These are phyloP conservation scores for Noctua janthina DNA, from an alignment of 2,888 invertebrate species.

Conservation along the genomic window DNA sequence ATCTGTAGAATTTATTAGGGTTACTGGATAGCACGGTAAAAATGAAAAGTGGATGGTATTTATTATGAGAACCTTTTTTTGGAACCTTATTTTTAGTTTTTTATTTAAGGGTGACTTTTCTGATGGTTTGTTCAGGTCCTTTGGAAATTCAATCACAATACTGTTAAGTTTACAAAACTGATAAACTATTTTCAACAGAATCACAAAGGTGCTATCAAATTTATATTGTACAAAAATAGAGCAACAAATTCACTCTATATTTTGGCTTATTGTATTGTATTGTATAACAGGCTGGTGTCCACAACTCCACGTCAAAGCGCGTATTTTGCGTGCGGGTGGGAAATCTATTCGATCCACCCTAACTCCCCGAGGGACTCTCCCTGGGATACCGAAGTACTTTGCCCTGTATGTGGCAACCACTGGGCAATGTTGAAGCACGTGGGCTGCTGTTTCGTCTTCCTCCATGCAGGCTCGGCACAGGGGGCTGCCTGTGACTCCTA, in stretches of 20 bases:
- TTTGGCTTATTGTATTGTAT: too few relatives aligned
- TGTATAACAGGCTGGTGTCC: too few relatives aligned
- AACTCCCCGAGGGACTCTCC: too few relatives aligned
- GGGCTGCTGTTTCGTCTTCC: too few relatives aligned
- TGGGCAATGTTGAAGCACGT: too few relatives aligned
- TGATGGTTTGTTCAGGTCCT: conserved; percentile 21
- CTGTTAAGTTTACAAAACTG: background rate
- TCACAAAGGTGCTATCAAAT: background rate
- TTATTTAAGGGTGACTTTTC: conserved; percentile 8
- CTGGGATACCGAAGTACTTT: too few relatives aligned
- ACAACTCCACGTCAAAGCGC: too few relatives aligned
- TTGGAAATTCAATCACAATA: background rate
- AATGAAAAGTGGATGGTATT: conserved; percentile 63
- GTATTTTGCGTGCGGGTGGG: too few relatives aligned
- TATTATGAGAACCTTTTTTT: conserved; percentile 55
- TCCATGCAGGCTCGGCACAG: too few relatives aligned
- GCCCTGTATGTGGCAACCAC: too few relatives aligned
- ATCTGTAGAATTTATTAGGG: conserved; percentile 65
- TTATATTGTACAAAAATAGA: background rate
- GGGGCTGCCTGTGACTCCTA: too few relatives aligned
- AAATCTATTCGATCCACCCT: too few relatives aligned
- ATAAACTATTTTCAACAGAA: background rate
- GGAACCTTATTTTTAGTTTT: conserved; percentile 44
- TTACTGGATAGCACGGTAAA: conserved; percentile 43
- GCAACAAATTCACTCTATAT: background rate